These are phyloP conservation scores for Nanorana parkeri DNA, from an alignment of 2,113 vertebrate species.

Conservation along the genomic window DNA sequence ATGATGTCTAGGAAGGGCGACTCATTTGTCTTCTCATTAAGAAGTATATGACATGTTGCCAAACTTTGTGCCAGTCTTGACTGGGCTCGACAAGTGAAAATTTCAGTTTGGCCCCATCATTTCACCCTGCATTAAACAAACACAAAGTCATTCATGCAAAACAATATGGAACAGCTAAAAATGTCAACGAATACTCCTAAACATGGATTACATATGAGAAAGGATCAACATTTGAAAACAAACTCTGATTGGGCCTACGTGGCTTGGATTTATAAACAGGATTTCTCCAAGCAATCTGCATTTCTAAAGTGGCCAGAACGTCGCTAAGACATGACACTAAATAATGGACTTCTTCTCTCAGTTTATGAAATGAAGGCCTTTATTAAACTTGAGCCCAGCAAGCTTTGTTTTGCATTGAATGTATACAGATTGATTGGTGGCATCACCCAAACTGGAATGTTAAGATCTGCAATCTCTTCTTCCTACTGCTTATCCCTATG, in stretches of 20 bases:
- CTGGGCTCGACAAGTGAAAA: conserved; percentile 44
- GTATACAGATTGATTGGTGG: background rate
- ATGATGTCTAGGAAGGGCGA: conserved; percentile 68
- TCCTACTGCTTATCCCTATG: background rate
- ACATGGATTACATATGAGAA: too few species aligned
- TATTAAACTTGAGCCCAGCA: background rate
- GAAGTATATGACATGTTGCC: conserved; percentile 49
- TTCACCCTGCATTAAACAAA: conserved; percentile 48
- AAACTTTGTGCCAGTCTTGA: conserved; percentile 43
- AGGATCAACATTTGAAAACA: too few species aligned
- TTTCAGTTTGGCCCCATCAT: conserved; percentile 51
- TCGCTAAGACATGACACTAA: too few species aligned
- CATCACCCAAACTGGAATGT: background rate
- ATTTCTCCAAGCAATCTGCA: too few species aligned
- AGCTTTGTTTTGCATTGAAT: too few species aligned
- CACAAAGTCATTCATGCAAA: conserved; percentile 21
- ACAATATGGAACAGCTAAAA: too few species aligned
- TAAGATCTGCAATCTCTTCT: background rate
- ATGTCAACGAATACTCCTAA: too few species aligned
- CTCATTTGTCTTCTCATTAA: conserved; percentile 47
- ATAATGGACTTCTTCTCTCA: too few species aligned
- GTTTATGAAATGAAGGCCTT: too few species aligned
- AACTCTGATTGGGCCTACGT: too few species aligned
- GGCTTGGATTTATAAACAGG: too few species aligned
- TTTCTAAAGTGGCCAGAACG: too few species aligned